A percentile compares a stretch with the other conserved stretches of the same genome.
phyloP scores from a whole-genome alignment of 2,113 vertebrate genomes.

The Stigmatopora argus region DNA sequence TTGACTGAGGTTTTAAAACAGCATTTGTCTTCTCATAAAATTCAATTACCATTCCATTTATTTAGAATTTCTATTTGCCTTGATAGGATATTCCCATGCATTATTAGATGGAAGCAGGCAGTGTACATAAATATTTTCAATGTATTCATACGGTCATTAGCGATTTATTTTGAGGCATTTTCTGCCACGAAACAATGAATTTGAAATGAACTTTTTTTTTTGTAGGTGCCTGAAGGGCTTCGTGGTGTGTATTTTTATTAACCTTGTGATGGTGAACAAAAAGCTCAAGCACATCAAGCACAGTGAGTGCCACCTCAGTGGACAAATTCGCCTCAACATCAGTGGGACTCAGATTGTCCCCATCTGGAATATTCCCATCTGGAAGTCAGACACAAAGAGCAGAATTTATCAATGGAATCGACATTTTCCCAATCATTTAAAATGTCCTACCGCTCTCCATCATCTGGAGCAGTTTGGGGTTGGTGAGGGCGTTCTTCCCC shows the following conservation, averaged over 20 bases:
- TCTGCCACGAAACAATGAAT: too few relatives aligned
- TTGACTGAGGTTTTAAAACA: neutral
- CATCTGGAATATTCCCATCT: conserved; percentile 79
- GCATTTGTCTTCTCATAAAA: neutral
- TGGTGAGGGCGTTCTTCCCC: conserved; percentile 90
- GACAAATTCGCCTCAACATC: conserved; percentile 91
- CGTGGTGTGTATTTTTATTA: neutral
- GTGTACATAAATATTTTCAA: too few relatives aligned
- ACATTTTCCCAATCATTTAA: neutral
- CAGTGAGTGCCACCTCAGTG: conserved; percentile 88
- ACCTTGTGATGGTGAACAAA: conserved; percentile 92
- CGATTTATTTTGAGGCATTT: too few relatives aligned
- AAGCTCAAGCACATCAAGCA: conserved; percentile 87
- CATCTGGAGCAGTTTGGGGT: conserved; percentile 93
- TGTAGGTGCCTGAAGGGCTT: too few relatives aligned
- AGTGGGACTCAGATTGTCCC: conserved; percentile 82
- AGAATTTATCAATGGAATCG: neutral
- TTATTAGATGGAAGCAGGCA: neutral
- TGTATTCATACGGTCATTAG: too few relatives aligned
- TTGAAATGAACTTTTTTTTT: too few relatives aligned
- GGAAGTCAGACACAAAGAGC: conserved; percentile 6
- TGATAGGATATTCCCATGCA: neutral
- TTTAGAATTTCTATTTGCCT: too few relatives aligned
- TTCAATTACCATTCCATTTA: too few relatives aligned
- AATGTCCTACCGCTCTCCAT: conserved; percentile 83